These are phyloP conservation scores for Thalassarche chlororhynchos DNA, from an alignment of 2,113 vertebrate species.

Conservation along the genomic window DNA sequence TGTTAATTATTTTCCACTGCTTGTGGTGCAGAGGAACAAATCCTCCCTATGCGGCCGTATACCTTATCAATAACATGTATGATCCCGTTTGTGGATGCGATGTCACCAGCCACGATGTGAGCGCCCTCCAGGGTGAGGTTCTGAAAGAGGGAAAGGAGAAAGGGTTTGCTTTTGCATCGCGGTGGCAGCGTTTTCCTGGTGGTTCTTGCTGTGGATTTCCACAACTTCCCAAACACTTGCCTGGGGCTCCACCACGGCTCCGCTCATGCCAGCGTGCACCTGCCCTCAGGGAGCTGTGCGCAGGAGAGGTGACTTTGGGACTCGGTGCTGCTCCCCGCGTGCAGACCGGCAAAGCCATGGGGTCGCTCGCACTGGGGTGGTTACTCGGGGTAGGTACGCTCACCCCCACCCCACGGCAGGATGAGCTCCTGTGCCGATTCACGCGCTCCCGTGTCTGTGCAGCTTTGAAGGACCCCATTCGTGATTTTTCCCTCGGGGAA, in stretches of 20 bases:
- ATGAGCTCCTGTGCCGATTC: not conserved
- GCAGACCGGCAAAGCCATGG: not conserved
- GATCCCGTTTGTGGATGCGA: constrained; percentile 86
- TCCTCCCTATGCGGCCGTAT: fast-evolving
- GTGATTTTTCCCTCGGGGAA: not conserved
- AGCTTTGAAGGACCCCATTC: not conserved
- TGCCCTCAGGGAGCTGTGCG: fast-evolving
- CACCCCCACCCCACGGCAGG: fast-evolving
- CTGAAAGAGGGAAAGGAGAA: constrained; percentile 64
- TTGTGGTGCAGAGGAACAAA: not conserved
- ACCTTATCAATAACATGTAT: constrained; percentile 91
- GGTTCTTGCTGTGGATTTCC: not conserved
- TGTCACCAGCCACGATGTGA: constrained; percentile 73
- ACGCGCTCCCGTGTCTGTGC: fast-evolving
- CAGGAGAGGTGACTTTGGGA: not conserved
- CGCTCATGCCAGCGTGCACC: fast-evolving
- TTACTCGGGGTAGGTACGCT: not conserved
- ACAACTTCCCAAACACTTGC: not conserved
- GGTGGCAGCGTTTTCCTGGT: fast-evolving
- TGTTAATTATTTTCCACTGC: not conserved
- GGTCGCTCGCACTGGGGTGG: not conserved
- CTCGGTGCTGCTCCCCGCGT: fast-evolving
- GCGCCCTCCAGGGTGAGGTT: constrained; percentile 79
- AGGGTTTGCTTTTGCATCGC: not conserved
- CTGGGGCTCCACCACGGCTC: not conserved